Conservation (phyloP, 2,888 invertebrate genomes). For the Hirtodrosophila cameraria region DNA sequence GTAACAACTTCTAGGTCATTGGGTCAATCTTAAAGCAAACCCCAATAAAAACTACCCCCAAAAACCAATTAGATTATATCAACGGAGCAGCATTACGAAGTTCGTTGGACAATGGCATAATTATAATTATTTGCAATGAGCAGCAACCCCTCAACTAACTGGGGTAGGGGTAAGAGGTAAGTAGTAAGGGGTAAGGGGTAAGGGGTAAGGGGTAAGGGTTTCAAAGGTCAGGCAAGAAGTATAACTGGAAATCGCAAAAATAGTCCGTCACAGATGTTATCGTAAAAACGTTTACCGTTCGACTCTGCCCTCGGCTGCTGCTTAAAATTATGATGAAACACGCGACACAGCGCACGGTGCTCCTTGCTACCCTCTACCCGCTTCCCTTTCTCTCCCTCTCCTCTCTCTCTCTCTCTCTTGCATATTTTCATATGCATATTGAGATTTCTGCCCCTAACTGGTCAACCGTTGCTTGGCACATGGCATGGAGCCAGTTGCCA, state of each 20-base stretch:
- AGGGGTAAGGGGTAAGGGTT: too few species aligned
- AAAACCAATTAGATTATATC: conserved; percentile 74
- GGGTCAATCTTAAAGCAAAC: conserved; percentile 45
- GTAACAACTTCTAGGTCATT: conserved; percentile 61
- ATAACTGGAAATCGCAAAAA: conserved; percentile 38
- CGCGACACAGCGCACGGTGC: conserved; percentile 59
- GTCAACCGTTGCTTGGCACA: conserved; percentile 40
- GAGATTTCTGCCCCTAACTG: conserved; percentile 62
- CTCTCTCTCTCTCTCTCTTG: background rate
- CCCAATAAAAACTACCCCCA: conserved; percentile 25
- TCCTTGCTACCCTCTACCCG: background rate
- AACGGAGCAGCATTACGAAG: conserved; percentile 57
- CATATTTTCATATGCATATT: conserved; percentile 34
- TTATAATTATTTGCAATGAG: conserved; percentile 75
- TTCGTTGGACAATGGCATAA: conserved; percentile 76
- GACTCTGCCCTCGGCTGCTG: conserved; percentile 31
- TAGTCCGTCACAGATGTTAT: conserved; percentile 76
- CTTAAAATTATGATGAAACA: conserved; percentile 60
- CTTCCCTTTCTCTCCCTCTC: background rate
- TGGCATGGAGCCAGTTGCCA: conserved; percentile 31
- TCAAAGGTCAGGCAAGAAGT: background rate
- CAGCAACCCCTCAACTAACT: too few species aligned
- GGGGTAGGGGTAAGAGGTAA: too few species aligned
- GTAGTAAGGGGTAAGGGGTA: too few species aligned
- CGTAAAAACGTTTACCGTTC: conserved; percentile 74